Evolutionary conservation across 2,113 vertebrate species (phyloP), one percentile per base, ranked within the genome.

Genomic region (Lipotes vexillifer): DNA sequence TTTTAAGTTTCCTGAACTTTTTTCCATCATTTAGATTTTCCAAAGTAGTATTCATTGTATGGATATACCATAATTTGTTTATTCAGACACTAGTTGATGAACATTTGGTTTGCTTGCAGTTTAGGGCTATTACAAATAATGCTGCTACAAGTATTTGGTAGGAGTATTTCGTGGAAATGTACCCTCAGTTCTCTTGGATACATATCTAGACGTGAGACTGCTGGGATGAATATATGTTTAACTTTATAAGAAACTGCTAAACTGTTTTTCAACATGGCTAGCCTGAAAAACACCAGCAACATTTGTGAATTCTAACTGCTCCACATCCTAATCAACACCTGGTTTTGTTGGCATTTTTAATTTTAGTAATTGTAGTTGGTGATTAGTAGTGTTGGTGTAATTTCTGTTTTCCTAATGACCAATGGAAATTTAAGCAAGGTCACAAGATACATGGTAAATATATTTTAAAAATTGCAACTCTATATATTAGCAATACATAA

Each of bases 1-100:
- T 82, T 78, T 66, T 38, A 77, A 82, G 52, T 83, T 93, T 83
- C 18, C 59, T 93, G 29, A 77, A 59, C 8, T 92, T 77, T 88
- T 75, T 55, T 41, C 68, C 33, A 91, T n/a, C 61, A 77, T 91
- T 83, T 77, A 91, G 25, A 84, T 78, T 94, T 96, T 94, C 12
- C 57, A 55, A 85, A 84, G 13, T 65, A 80, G 31, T 84, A 69
- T 59, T 86, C 44, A 65, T 10, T 36, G 2, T 78, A 57, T 38
- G 9, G 23, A 84, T 72, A 8, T 52, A 90, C n/a, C 31, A 46
- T 27, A 63, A 63, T 85, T 85, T 41, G 8, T 93, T 90, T 96
- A 93, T 52, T 17, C 18, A 61, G 29, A n/a, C 12, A 78, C 29
- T 46, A 71, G 29, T 5, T 90, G n/a, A 74, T 81, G 31, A 90